These are phyloP conservation scores for Kryptolebias ocellatus DNA, from an alignment of 2,797 vertebrate species.

Conservation along the genomic window DNA sequence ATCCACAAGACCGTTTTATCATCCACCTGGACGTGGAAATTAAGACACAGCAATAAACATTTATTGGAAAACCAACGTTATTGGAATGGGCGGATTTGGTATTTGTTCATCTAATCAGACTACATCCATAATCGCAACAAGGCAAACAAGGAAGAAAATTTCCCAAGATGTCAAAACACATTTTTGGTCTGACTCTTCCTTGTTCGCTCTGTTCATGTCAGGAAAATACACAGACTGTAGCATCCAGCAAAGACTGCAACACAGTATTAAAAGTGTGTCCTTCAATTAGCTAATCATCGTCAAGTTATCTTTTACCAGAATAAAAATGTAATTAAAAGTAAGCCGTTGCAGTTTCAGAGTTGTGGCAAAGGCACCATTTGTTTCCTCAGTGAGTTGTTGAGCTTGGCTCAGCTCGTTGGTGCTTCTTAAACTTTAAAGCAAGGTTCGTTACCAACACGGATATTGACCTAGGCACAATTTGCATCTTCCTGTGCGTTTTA, in stretches of 20 bases:
- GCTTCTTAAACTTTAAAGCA: slow-evolving; percentile 4
- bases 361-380: slow-evolving; percentile 4
- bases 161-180: slow-evolving; percentile 27
- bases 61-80: slow-evolving; percentile 49
- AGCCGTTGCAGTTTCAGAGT: slow-evolving; percentile 4
- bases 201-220: background rate
- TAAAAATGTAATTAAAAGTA: background rate
- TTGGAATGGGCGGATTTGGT: slow-evolving; percentile 47
- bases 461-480: background rate
- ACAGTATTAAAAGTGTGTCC: no score
- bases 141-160: slow-evolving; percentile 53
- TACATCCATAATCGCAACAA: slow-evolving; percentile 27
- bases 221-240: background rate
- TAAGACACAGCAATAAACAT: slow-evolving; percentile 54
- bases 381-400: background rate
- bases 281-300: background rate
- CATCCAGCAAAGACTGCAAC: no score
- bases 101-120: slow-evolving; percentile 58
- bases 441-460: background rate
- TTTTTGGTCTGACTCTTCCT: slow-evolving; percentile 28
- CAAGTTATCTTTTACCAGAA: background rate
- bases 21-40: slow-evolving; percentile 70
- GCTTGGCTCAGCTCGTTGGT: background rate
- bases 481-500: background rate
- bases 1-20: slow-evolving; percentile 50